A percentile compares a stretch with the other conserved stretches of the same genome.
Evolutionary conservation across 2,797 vertebrate genomes (phyloP).

Genomic region (Macropus fuliginosus): DNA sequence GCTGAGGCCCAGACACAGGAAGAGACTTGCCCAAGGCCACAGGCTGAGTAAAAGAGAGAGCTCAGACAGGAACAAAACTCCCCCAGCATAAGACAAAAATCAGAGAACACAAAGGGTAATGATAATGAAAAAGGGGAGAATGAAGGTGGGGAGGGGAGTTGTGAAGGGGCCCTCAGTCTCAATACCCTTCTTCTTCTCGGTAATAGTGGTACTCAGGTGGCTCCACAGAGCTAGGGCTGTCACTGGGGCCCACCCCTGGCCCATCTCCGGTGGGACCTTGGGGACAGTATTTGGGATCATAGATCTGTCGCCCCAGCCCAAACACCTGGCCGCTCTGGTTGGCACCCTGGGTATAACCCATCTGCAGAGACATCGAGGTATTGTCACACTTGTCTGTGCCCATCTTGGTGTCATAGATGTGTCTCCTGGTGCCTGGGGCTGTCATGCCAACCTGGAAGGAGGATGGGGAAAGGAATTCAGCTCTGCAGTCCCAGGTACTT

Average conservation of each 20-base stretch:
- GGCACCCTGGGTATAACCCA: constrained; percentile 94
- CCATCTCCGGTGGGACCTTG: constrained; percentile 83
- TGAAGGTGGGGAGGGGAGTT: background rate
- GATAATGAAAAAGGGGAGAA: background rate
- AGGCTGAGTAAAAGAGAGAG: background rate
- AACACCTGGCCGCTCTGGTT: constrained; percentile 96
- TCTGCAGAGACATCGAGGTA: constrained; percentile 96
- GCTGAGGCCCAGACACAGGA: background rate
- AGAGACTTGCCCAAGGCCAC: background rate
- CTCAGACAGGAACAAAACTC: background rate
- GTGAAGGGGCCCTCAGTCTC: background rate
- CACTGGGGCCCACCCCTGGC: constrained; percentile 70
- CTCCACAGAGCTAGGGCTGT: constrained; percentile 70
- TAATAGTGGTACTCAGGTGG: constrained; percentile 83
- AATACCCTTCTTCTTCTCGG: constrained; percentile 83
- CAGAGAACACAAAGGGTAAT: background rate
- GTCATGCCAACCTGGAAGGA: constrained; percentile 94
- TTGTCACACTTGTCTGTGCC: constrained; percentile 96
- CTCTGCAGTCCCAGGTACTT: background rate
- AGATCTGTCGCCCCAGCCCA: constrained; percentile 94
- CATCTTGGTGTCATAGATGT: constrained; percentile 94
- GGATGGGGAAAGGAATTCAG: background rate
- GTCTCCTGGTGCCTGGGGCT: constrained; percentile 93
- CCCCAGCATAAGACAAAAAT: background rate
- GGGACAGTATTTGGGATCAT: constrained; percentile 95